A percentile compares a stretch with the other conserved stretches of the same genome.
phyloP scores from a whole-genome alignment of 2,888 invertebrate genomes.

The Vannuccia rotundouncinata region DNA sequence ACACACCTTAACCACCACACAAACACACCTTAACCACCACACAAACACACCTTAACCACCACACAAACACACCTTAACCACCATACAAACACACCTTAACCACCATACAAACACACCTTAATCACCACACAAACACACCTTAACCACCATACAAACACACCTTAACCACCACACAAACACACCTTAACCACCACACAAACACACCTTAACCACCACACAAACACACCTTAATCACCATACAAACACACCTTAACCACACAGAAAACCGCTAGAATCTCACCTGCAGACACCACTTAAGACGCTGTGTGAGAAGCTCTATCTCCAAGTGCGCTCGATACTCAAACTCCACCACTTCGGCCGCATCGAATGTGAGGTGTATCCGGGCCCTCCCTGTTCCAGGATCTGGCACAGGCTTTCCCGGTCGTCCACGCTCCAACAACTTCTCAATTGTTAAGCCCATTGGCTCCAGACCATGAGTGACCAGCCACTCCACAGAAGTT shows the following conservation, averaged over 20 bases:
- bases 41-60: no score
- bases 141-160: neutral
- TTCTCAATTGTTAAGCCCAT: constrained; percentile 53
- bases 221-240: neutral
- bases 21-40: no score
- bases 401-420: constrained; percentile 43
- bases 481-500: constrained; percentile 53
- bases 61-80: no score
- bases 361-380: constrained; percentile 55
- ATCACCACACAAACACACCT: neutral
- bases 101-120: no score
- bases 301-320: constrained; percentile 52
- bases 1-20: no score
- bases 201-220: neutral
- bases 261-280: constrained; percentile 37
- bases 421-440: constrained; percentile 52
- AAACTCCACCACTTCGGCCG: constrained; percentile 55
- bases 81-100: no score
- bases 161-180: neutral
- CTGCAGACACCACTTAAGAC: constrained; percentile 56
- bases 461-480: constrained; percentile 49
- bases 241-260: neutral
- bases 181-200: neutral
- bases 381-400: constrained; percentile 50
- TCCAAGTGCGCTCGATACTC: constrained; percentile 52